Conservation (phyloP, 2,888 invertebrate genomes). For the Parapristionchus giblindavisi region DNA sequence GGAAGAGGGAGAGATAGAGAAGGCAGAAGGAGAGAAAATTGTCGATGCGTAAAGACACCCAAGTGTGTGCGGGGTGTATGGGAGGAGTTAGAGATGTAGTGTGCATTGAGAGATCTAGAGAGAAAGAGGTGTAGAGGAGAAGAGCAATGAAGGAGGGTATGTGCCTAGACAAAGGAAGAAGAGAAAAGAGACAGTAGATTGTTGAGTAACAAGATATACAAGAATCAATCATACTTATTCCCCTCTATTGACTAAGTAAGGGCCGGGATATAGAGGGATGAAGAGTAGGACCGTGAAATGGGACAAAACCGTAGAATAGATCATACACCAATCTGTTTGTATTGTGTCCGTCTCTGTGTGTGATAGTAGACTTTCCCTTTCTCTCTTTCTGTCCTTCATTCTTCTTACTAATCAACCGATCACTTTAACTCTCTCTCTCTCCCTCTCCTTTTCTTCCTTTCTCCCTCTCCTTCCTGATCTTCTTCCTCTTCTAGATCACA, state of each 20-base stretch:
- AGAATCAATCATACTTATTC: conserved; percentile 9
- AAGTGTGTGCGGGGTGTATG: conserved; percentile 23
- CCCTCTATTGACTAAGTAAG: conserved; percentile 1
- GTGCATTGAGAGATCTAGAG: too few relatives aligned
- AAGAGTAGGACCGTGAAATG: conserved; percentile 18
- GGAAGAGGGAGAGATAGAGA: conserved; percentile 23
- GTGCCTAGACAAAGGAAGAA: conserved; percentile 37
- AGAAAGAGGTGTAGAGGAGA: conserved; percentile 41
- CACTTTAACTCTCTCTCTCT: neutral
- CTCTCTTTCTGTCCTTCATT: conserved; percentile 7
- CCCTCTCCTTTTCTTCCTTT: conserved; percentile 19
- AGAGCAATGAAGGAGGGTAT: conserved; percentile 32
- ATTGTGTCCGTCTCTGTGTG: too few relatives aligned
- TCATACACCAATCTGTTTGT: too few relatives aligned
- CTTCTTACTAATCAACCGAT: conserved; percentile 8
- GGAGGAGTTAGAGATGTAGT: too few relatives aligned
- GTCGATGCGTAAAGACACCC: neutral
- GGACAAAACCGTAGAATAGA: too few relatives aligned
- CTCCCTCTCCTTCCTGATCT: conserved; percentile 16
- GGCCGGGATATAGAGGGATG: conserved; percentile 33
- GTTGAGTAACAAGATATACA: neutral
- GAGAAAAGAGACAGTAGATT: neutral
- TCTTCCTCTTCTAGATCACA: conserved; percentile 6
- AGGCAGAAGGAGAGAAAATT: conserved; percentile 26
- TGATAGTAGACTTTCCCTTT: neutral